Conservation (phyloP, 2,797 vertebrate species). For the Nannoperca australis region DNA sequence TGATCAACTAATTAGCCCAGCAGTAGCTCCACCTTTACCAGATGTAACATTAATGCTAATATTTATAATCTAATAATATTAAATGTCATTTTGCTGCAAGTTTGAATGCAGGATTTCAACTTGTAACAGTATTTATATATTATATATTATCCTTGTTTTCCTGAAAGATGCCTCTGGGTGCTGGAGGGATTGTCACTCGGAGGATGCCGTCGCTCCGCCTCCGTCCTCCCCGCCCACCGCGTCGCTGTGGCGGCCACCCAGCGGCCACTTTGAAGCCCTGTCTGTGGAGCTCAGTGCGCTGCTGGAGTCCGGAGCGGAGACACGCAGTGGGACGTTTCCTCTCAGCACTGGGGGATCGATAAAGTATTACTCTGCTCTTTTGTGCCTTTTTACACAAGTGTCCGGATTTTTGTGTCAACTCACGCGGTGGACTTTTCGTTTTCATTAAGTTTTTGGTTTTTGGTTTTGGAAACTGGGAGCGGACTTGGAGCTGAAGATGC, state of each 20-base stretch:
- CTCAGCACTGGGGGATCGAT: constrained; percentile 31
- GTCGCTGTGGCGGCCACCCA: constrained; percentile 69
- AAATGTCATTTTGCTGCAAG: too few relatives aligned
- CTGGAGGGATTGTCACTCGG: background rate
- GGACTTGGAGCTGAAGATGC: constrained; percentile 50
- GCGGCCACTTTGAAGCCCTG: constrained; percentile 87
- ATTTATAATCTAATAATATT: too few relatives aligned
- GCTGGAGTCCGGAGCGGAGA: constrained; percentile 53
- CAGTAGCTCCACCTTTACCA: too few relatives aligned
- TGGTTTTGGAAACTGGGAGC: constrained; percentile 27
- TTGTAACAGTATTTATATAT: background rate
- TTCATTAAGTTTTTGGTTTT: background rate
- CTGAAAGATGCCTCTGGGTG: too few relatives aligned
- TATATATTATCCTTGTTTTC: too few relatives aligned
- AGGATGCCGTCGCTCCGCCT: constrained; percentile 64
- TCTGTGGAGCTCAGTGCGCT: constrained; percentile 78
- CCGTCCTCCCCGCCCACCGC: constrained; percentile 78
- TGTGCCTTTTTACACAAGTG: background rate
- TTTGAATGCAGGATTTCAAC: background rate
- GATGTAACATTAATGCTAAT: too few relatives aligned
- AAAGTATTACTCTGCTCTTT: constrained; percentile 16
- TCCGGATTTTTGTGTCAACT: background rate
- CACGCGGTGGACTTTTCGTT: constrained; percentile 29
- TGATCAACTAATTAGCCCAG: too few relatives aligned
- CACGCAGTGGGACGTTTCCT: constrained; percentile 39